Conservation (phyloP, 2,888 invertebrate genomes). For the Asteroscopus sphinx region DNA sequence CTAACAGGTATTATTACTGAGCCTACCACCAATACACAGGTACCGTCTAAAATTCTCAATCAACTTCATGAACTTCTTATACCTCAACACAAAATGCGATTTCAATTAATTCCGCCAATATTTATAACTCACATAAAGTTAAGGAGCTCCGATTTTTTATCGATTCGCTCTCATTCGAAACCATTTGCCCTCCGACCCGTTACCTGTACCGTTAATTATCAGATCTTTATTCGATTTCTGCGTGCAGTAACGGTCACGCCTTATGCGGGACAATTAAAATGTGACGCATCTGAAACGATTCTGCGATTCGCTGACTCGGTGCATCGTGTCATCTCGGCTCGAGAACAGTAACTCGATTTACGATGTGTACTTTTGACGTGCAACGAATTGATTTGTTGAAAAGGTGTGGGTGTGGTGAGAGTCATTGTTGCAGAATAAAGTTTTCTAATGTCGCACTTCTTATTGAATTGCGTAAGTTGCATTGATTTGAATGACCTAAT, state of each 20-base stretch:
- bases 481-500: slow-evolving; percentile 20
- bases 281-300: slow-evolving; percentile 78
- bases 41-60: slow-evolving; percentile 10
- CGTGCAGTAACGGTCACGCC: slow-evolving; percentile 82
- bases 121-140: slow-evolving; percentile 44
- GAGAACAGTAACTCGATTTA: slow-evolving; percentile 53
- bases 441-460: slow-evolving; percentile 46
- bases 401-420: slow-evolving; percentile 42
- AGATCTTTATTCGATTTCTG: slow-evolving; percentile 72
- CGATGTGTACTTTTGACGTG: slow-evolving; percentile 42
- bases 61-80: slow-evolving; percentile 25
- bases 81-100: slow-evolving; percentile 27
- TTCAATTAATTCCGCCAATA: slow-evolving; percentile 48
- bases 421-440: slow-evolving; percentile 36
- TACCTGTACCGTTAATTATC: slow-evolving; percentile 86
- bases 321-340: slow-evolving; percentile 58
- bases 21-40: neutral
- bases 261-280: slow-evolving; percentile 81
- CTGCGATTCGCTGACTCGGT: slow-evolving; percentile 65
- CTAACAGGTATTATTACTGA: no score
- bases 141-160: slow-evolving; percentile 55
- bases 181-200: slow-evolving; percentile 81
- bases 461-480: slow-evolving; percentile 23
- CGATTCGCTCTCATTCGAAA: slow-evolving; percentile 58
- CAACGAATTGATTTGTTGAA: slow-evolving; percentile 41